Conservation (phyloP, 2,113 vertebrate species). For the Opisthocomus hoazin region DNA sequence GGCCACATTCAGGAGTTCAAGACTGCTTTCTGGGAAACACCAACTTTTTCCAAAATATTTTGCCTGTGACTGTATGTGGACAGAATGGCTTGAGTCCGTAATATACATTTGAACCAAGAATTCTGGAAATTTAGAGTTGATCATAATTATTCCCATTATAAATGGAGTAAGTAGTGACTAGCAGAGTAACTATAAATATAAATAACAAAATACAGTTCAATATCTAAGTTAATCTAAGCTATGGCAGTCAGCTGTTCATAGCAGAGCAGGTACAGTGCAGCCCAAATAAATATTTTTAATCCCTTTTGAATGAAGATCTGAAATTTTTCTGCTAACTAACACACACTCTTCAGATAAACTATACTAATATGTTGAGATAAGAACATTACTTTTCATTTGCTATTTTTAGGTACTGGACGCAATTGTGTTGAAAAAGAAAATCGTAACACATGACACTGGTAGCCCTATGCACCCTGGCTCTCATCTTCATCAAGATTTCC, state of each 20-base stretch:
- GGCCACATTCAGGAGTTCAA: background rate
- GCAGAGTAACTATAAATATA: background rate
- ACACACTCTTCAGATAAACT: background rate
- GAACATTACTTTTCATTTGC: background rate
- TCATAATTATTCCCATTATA: background rate
- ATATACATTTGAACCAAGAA: background rate
- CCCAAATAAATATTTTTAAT: background rate
- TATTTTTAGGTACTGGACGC: background rate
- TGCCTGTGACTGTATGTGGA: background rate
- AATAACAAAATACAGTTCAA: background rate
- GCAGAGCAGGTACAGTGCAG: background rate
- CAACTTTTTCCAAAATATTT: background rate
- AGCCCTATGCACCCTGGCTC: background rate
- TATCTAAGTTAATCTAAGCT: background rate
- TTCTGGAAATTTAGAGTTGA: background rate
- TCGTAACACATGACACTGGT: rapidly evolving
- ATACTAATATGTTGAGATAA: background rate
- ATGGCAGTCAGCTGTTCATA: background rate
- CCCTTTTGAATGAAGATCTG: background rate
- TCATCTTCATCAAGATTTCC: background rate
- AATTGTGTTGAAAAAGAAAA: background rate
- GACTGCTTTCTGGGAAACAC: background rate
- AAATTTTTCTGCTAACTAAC: background rate
- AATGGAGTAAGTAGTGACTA: background rate
- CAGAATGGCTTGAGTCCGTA: background rate